Evolutionary conservation across 1,140 invertebrate species (phyloP), one percentile per base, ranked within the genome.

Genomic region (Tetraneura akinire): DNA sequence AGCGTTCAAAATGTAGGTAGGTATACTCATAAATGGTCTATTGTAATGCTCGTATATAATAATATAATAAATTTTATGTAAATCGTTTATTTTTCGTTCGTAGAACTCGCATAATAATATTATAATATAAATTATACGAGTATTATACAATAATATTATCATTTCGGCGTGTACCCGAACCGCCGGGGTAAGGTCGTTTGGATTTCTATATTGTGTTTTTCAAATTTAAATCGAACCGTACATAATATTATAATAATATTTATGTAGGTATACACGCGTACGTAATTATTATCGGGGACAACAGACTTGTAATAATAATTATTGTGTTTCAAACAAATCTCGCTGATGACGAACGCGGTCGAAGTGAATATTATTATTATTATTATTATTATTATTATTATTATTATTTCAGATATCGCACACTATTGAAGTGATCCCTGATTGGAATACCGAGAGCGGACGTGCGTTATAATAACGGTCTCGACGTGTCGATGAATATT

Each of bases 361-460:
- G 21, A 42, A 60, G 73, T 78, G 73, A 60, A 78, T 78, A 60
- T 78, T 78, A 78, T n/a, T n/a, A n/a, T n/a, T n/a, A n/a, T n/a
- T n/a, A n/a, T n/a, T n/a, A n/a, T n/a, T n/a, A n/a, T n/a, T n/a
- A n/a, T n/a, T n/a, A n/a, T n/a, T n/a, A n/a, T n/a, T n/a, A n/a
- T n/a, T n/a, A n/a, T 78, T 78, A 78, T 78, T 78, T 78, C 26
- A 45, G 32, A 60, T 78, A 60, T 78, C 37, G 47, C 55, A 37
- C 32, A 37, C 32, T 60, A 78, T 78, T 78, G 73, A 78, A 78
- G 73, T 78, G 73, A 78, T 78, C 73, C 73, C 73, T 78, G 73
- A 78, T 78, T 78, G 73, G 73, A 78, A 78, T 78, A 78, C 74
- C 45, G 74, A 78, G 21, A 78, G 37, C 74, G 74, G 53, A 62